Conservation (phyloP, 2,888 invertebrate species). For the Himalopsyche tibetana region DNA sequence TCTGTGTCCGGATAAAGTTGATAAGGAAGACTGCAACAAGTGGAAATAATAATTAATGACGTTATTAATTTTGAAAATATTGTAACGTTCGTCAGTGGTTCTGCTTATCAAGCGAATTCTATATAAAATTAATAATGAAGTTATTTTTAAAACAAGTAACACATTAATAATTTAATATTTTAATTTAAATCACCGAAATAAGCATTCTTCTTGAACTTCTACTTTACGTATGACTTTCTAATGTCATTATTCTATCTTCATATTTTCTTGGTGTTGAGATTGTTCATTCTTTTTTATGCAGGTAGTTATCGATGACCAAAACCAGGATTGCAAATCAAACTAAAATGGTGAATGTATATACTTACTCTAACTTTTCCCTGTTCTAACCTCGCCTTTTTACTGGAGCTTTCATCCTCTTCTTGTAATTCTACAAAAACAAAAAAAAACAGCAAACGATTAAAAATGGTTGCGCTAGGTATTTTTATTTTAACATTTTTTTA, state of each 20-base stretch:
- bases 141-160: too few relatives aligned
- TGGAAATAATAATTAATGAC: conserved; percentile 1
- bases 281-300: background rate
- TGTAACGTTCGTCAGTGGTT: too few relatives aligned
- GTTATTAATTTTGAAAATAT: too few relatives aligned
- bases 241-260: too few relatives aligned
- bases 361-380: conserved; percentile 79
- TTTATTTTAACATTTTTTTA: too few relatives aligned
- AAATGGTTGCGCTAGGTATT: too few relatives aligned
- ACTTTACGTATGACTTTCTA: too few relatives aligned
- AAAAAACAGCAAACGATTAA: conserved; percentile 12
- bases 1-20: conserved; percentile 94
- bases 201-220: too few relatives aligned
- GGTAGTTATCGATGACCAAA: background rate
- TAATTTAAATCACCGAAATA: too few relatives aligned
- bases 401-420: conserved; percentile 77
- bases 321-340: background rate
- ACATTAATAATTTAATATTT: too few relatives aligned
- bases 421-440: conserved; percentile 72
- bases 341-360: conserved; percentile 58
- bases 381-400: conserved; percentile 79
- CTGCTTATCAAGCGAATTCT: too few relatives aligned
- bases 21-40: conserved; percentile 82
- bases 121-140: too few relatives aligned
- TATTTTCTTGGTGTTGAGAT: background rate